These are phyloP conservation scores for Tachypleus tridentatus DNA, from an alignment of 1,140 invertebrate genomes.

Conservation along the genomic window DNA sequence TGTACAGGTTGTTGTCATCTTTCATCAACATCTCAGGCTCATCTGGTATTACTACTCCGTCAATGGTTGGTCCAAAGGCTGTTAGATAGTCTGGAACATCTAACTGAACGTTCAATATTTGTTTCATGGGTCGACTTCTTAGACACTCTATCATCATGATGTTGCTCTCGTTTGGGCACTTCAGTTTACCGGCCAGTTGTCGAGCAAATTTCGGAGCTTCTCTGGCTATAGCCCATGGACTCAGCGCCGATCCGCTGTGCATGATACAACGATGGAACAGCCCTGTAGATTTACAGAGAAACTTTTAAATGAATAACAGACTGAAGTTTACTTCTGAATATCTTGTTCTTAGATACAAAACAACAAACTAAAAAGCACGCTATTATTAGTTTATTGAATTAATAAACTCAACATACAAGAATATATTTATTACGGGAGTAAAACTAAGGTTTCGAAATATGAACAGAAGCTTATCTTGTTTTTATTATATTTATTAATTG, in stretches of 20 bases:
- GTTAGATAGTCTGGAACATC: constrained; percentile 68
- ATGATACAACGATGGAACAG: constrained; percentile 58
- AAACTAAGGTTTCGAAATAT: no score
- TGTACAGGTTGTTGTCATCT: constrained; percentile 17
- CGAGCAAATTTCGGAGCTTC: constrained; percentile 22
- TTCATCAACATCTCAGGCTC: constrained; percentile 29
- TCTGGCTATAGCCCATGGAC: constrained; percentile 52
- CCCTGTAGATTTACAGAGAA: constrained; percentile 35
- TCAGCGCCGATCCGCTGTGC: constrained; percentile 62
- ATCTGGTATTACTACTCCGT: constrained; percentile 44
- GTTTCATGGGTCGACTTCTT: constrained; percentile 50
- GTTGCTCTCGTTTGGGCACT: constrained; percentile 30
- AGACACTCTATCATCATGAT: constrained; percentile 68
- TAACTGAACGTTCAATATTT: constrained; percentile 49
- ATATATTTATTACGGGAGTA: no score
- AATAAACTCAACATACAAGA: no score
- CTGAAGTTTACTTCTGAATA: no score
- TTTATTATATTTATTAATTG: no score
- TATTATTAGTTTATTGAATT: no score
- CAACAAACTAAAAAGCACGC: no score
- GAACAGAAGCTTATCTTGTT: no score
- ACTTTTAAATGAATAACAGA: no score
- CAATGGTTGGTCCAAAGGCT: constrained; percentile 79
- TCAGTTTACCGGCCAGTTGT: constrained; percentile 16
- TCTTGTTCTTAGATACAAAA: no score